Base-by-base conservation (phyloP, 2,797 vertebrate genomes). In the Malurus splendens region DNA sequence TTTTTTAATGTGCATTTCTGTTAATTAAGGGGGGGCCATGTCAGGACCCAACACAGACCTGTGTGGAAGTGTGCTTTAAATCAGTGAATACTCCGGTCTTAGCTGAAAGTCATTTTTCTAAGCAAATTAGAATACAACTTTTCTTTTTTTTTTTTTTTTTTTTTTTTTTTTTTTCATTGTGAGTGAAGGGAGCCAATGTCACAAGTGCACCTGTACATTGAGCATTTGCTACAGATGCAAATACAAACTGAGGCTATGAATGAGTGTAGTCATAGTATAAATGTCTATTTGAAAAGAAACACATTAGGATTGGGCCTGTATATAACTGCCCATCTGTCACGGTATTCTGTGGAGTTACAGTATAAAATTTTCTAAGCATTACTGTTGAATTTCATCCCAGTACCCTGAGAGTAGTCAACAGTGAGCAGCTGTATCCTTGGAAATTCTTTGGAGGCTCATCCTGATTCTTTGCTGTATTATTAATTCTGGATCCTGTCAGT, bases 251-350 rank as follows among this genome's bases (percentile, higher is more conserved):
- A 80, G 36, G 8, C 39, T 20, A 2, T 25, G 56, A 54, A 82
- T 18, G 42, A 65, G 15, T 32, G 24, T 33, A 55, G 27, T 60
- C 24, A 19, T 7, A 33, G 47, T 14, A 32, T 32, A 47, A 88
- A 48, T 27, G 17, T n/a, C 33, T 59, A 1, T 86, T 60, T 20
- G 32, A 32, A 56, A 55, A 70, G 33, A 56, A 73, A 32, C n/a
- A 5, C 0, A 0, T 83, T 67, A 44, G 8, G 13, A 6, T 44
- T 73, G 55, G 75, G 38, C 20, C 5, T 67, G 36, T 27, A 3
- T 1, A 2, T 44, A 67, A 47, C 18, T 68, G n/a, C 9, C 70
- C 8, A 2, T 64, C 52, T 62, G 41, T 27, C 25, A 6, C 20
- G 6, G 13, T 74, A 14, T 83, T 91, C 41, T 52, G 4, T 59